Percentiles rank a stretch among this genome's conserved stretches.
phyloP scores from a whole-genome alignment of 2,113 vertebrate species.

The Cephalopholis sonnerati region DNA sequence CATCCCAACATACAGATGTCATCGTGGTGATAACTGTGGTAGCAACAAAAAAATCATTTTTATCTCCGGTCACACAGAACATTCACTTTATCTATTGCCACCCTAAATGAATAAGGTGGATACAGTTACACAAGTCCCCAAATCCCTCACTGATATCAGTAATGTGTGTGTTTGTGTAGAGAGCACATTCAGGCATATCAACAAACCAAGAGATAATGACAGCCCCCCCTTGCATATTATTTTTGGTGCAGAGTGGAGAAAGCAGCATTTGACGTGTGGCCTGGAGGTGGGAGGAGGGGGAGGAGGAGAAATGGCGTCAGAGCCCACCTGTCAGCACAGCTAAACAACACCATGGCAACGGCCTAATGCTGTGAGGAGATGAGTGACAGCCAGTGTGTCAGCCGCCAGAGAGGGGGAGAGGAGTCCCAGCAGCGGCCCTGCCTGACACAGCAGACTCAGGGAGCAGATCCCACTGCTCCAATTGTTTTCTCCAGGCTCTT shows the following conservation, averaged over 20 bases:
- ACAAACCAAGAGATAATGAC: conserved; percentile 51
- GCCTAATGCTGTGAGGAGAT: conserved; percentile 70
- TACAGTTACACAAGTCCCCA: conserved; percentile 40
- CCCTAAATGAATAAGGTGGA: conserved; percentile 39
- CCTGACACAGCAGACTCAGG: conserved; percentile 71
- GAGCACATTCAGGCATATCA: conserved; percentile 17
- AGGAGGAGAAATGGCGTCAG: conserved; percentile 68
- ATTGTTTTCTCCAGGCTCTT: conserved; percentile 63
- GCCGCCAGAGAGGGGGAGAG: conserved; percentile 42
- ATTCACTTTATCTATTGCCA: conserved; percentile 26
- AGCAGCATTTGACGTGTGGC: conserved; percentile 74
- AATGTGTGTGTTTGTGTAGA: conserved; percentile 30
- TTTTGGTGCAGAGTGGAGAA: conserved; percentile 73
- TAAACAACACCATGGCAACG: conserved; percentile 84
- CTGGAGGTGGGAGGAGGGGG: conserved; percentile 61
- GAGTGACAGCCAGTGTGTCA: conserved; percentile 76
- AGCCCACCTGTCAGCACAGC: conserved; percentile 80
- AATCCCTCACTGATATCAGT: conserved; percentile 33
- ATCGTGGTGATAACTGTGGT: not conserved
- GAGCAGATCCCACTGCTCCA: conserved; percentile 64
- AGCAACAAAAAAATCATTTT: not conserved
- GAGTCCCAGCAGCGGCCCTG: conserved; percentile 56
- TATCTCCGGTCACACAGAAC: not conserved
- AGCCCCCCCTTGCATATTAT: conserved; percentile 50
- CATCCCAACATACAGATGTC: conserved; percentile 51